Percentiles rank a stretch among this genome's conserved stretches.
Conservation (phyloP, 53 echinoderm and acorn worm genomes). For the Mesocentrotus franciscanus region DNA sequence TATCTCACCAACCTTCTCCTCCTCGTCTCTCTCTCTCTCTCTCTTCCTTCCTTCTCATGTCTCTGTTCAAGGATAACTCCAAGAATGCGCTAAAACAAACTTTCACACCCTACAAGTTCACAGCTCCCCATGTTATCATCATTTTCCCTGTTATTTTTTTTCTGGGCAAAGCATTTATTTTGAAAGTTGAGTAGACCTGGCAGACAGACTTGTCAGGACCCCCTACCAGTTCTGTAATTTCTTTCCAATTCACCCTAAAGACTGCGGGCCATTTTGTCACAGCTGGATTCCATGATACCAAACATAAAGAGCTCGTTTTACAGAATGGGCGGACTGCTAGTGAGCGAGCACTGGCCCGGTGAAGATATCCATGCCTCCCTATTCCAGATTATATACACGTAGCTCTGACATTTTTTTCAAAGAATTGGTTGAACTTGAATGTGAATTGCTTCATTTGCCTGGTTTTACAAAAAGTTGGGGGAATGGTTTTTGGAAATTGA, state of each 20-base stretch:
- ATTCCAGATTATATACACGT: not conserved
- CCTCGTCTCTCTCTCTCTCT: not conserved
- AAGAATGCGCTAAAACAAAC: conserved; percentile 33
- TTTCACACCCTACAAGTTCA: conserved; percentile 60
- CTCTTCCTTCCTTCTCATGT: not conserved
- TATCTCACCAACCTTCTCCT: not conserved
- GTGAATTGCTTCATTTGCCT: too few relatives aligned
- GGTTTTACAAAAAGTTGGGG: not conserved
- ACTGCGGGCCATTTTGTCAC: conserved; percentile 64
- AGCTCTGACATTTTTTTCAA: not conserved
- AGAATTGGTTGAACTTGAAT: not conserved
- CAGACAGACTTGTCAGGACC: conserved; percentile 24
- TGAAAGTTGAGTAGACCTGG: conserved; percentile 41
- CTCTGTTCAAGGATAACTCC: conserved; percentile 20
- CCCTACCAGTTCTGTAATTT: conserved; percentile 55
- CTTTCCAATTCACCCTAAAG: conserved; percentile 67
- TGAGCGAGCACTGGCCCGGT: not conserved
- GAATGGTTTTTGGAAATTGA: too few relatives aligned
- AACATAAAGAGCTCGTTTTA: conserved; percentile 59
- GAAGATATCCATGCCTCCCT: not conserved
- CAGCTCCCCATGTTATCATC: not conserved
- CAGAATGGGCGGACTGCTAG: not conserved
- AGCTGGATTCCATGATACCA: conserved; percentile 47
- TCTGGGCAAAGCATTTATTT: conserved; percentile 24
- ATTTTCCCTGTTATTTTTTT: not conserved